Evolutionary conservation across 64 coral and sea anemone species (phyloP), one percentile per base, ranked within the genome.

Genomic region (Pocillopora verrucosa): DNA sequence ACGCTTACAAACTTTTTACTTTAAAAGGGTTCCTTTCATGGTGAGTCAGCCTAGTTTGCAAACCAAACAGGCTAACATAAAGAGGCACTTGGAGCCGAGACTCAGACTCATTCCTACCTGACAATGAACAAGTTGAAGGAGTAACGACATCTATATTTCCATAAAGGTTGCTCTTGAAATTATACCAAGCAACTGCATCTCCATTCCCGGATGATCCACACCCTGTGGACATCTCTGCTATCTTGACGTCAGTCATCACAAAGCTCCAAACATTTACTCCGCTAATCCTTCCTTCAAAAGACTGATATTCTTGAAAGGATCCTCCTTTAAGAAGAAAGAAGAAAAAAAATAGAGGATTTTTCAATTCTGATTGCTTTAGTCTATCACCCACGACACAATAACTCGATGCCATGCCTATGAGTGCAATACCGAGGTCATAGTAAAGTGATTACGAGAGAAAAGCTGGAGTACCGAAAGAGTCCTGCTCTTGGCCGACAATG

Each of bases 401-500:
- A 30, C 30, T 30, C 30, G 30, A 30, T 30, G 30, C 30, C 30
- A 30, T 30, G 30, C 30, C 30, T 30, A 30, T 30, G 30, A 30
- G 30, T 30, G 30, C 30, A 30, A 30, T 30, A 30, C 30, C 30
- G 30, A 30, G 30, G 30, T 30, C 30, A 30, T 30, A 30, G 30
- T 30, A 30, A 30, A 30, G 30, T 60, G 9, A 60, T 9, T 36
- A 12, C 34, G 5, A 35, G 36, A 75, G 13, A 77, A 56, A 1
- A 19, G 14, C 35, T 56, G 17, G 2, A 56, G 26, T 78, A 45
- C 61, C 37, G 34, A 72, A 77, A 26, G 74, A 24, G 19, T 89
- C 88, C 65, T 79, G 22, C 19, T 89, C 88, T 7, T 89, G 88
- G 11, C 88, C 88, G 5, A 89, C 61, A 19, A 89, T 35, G 16